A percentile compares a stretch with the other conserved stretches of the same genome.
Evolutionary conservation across 2,113 vertebrate species (phyloP).

Genomic region (Hoplias malabaricus): DNA sequence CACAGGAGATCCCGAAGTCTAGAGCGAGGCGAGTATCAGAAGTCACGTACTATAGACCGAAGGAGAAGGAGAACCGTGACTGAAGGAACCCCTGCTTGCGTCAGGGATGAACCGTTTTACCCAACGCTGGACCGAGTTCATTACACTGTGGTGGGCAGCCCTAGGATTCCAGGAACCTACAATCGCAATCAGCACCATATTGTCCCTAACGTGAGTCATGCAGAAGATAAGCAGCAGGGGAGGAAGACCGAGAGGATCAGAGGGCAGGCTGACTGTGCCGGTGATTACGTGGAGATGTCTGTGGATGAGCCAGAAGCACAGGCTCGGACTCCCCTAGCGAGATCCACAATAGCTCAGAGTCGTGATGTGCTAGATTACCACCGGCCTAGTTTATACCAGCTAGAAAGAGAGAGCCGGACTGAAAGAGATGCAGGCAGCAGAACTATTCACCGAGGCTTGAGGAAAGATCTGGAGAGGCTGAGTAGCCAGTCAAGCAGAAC

Average conservation of each 20-base stretch:
- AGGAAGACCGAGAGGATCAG: neutral
- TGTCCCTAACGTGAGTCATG: slow-evolving; percentile 15
- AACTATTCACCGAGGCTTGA: slow-evolving; percentile 6
- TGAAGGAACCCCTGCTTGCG: slow-evolving; percentile 26
- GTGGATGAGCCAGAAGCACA: slow-evolving; percentile 72
- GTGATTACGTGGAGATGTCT: slow-evolving; percentile 71
- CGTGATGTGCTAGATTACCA: slow-evolving; percentile 13
- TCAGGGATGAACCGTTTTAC: slow-evolving; percentile 17
- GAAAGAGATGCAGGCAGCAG: slow-evolving; percentile 10
- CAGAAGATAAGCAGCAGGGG: neutral
- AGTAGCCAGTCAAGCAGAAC: slow-evolving; percentile 33
- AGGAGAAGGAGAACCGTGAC: slow-evolving; percentile 35
- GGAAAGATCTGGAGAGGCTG: neutral
- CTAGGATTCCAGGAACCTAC: neutral
- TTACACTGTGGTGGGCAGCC: neutral
- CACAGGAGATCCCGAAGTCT: slow-evolving; percentile 54
- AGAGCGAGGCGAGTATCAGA: slow-evolving; percentile 47
- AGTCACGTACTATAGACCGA: slow-evolving; percentile 32
- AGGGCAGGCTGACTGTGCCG: slow-evolving; percentile 18
- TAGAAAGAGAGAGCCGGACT: neutral
- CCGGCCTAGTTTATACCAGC: slow-evolving; percentile 24
- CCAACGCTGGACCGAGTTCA: neutral
- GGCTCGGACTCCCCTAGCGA: neutral
- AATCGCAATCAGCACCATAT: slow-evolving; percentile 10
- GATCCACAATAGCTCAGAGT: slow-evolving; percentile 43